A percentile compares a stretch with the other conserved stretches of the same genome.
phyloP scores from a whole-genome alignment of 2,113 vertebrate genomes.

The Arenaria interpres region DNA sequence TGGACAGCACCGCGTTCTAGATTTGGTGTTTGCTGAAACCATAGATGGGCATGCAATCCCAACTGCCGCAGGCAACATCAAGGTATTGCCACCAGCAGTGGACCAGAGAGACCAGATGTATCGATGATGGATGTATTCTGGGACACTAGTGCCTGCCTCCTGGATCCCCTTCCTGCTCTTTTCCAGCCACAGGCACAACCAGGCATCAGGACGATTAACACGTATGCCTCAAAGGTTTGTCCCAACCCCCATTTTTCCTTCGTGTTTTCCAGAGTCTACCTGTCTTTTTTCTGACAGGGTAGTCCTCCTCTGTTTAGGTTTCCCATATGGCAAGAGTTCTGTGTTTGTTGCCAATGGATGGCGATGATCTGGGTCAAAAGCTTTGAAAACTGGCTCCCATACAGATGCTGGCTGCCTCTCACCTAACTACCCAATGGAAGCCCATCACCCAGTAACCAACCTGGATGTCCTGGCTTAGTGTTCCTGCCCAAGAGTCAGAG shows the following conservation, averaged over 20 bases:
- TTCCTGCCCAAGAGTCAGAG: background rate
- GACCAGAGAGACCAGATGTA: background rate
- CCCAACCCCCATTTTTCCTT: rapidly evolving
- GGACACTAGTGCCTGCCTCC: background rate
- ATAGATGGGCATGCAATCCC: background rate
- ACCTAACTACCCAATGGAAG: background rate
- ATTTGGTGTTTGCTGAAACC: background rate
- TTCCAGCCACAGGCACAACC: background rate
- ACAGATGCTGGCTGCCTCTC: background rate
- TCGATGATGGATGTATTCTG: background rate
- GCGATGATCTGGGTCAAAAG: background rate
- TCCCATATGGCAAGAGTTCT: rapidly evolving
- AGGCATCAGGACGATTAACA: background rate
- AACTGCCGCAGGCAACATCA: rapidly evolving
- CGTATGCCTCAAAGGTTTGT: background rate
- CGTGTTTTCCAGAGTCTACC: background rate
- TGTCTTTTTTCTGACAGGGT: background rate
- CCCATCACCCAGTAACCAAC: rapidly evolving
- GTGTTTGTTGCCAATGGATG: background rate
- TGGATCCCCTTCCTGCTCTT: background rate
- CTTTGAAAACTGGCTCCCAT: background rate
- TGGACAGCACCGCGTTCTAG: background rate
- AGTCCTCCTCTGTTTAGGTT: background rate
- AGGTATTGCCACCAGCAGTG: background rate
- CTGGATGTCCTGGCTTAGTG: background rate